Percentiles rank a stretch among this genome's conserved stretches.
Conservation (phyloP, 2,113 vertebrate species). For the Phylloscopus trochiloides region DNA sequence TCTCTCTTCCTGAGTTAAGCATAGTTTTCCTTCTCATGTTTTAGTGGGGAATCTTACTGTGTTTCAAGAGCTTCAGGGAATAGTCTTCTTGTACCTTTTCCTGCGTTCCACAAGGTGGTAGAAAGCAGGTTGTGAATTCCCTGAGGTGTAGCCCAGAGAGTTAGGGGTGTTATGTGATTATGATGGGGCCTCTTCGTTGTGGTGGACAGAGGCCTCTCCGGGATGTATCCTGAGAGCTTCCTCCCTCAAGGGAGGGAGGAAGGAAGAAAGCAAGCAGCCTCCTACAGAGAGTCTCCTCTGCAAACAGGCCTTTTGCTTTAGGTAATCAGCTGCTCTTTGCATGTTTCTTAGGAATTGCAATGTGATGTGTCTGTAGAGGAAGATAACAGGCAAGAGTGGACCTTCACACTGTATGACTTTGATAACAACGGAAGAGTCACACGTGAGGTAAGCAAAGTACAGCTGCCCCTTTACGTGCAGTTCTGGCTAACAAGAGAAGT, state of each 20-base stretch:
- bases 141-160: not conserved
- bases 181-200: not conserved
- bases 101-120: not conserved
- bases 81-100: not conserved
- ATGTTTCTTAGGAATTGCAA: conserved; percentile 88
- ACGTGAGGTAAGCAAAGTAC: conserved; percentile 84
- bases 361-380: conserved; percentile 98
- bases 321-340: conserved; percentile 59
- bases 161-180: not conserved
- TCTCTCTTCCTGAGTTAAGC: not conserved
- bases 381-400: conserved; percentile 98
- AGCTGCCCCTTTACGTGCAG: conserved; percentile 21
- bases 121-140: not conserved
- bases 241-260: not conserved
- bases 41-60: not conserved
- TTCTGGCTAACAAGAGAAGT: not conserved
- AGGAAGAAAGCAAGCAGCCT: not conserved
- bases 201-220: not conserved
- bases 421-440: conserved; percentile 99
- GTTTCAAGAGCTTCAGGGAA: not conserved
- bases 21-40: not conserved
- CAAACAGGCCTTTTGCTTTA: conserved; percentile 36
- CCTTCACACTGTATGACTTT: conserved; percentile 97
- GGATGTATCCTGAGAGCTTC: not conserved
- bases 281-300: not conserved